Conservation (phyloP, 2,888 invertebrate species). For the Odontocerum albicorne region DNA sequence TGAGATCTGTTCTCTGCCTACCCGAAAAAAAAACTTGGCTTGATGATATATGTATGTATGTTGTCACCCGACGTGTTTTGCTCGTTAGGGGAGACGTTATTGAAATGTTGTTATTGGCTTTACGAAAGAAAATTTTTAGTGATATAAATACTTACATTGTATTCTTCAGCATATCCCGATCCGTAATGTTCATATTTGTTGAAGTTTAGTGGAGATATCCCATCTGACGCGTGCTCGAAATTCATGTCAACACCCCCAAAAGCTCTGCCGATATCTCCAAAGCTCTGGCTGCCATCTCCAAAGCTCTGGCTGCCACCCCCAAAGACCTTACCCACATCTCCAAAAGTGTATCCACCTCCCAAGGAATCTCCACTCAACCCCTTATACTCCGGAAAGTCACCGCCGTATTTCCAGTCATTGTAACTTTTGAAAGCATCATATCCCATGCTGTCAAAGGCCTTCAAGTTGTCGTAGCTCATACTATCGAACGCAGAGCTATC, state of each 20-base stretch:
- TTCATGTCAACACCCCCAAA: background rate
- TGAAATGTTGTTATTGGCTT: no score
- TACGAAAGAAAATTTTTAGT: no score
- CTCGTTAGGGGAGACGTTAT: no score
- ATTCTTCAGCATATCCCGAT: slow-evolving; percentile 11
- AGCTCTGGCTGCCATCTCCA: no score
- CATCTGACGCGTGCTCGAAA: background rate
- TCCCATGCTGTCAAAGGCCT: background rate
- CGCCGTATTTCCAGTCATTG: background rate
- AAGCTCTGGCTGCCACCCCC: background rate
- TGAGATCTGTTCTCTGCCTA: no score
- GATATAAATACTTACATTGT: slow-evolving; percentile 16
- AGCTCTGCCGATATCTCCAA: no score
- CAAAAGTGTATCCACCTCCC: background rate
- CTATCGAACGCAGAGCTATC: background rate
- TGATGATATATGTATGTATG: no score
- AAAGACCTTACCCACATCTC: no score
- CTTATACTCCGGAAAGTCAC: background rate
- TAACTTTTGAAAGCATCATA: slow-evolving; percentile 5
- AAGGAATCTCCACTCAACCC: background rate
- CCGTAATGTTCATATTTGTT: slow-evolving; percentile 15
- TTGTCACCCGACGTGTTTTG: no score
- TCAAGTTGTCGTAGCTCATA: background rate
- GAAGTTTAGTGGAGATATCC: slow-evolving; percentile 5
- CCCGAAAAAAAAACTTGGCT: no score